Base-by-base conservation (phyloP, 1,140 invertebrate species). In the Lysiphlebus fabarum region DNA sequence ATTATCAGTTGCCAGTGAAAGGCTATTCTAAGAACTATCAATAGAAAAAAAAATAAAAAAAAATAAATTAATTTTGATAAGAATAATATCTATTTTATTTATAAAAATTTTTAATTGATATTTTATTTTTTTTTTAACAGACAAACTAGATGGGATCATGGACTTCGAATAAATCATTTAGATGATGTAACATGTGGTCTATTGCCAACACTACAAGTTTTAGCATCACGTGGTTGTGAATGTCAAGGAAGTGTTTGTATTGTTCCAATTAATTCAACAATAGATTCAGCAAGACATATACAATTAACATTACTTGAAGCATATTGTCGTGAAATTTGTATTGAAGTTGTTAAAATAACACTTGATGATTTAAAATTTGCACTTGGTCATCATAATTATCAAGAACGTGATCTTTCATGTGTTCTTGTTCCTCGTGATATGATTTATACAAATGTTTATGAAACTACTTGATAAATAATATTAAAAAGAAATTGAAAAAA, bases 231-330 rank as follows among this genome's bases (percentile, higher is more conserved):
- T 59, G 66, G 65, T 41, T 69, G 72, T 66, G 65, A 63, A 41
- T 58, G 60, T 40, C 66, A 68, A 53, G 65, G 65, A 2, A 68
- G 60, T 54, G 49, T 72, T 54, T 76, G 74, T 48, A 61, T 77
- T 9, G 70, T 78, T 43, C 73, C 73, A 6, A 40, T 62, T 43
- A 68, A 76, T 34, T 57, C 61, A 7, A 65, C 71, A 36, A 71
- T 68, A 65, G 74, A 76, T 54, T 67, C 71, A 0, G 75, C 73
- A 37, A 74, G 70, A 58, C 74, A 75, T 53, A 67, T 74, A 8
- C 71, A 77, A 53, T 72, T 74, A 65, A 77, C 72, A 10, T 56
- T 70, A 6, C 55, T 71, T 26, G 70, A 72, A 57, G 71, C 74
- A 11, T 72, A 73, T 45, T 74, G 73, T 53, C 68, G 72, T n/a